phyloP scores from a whole-genome alignment of 2,797 vertebrate genomes.

The Oryzias dopingdopingensis region DNA sequence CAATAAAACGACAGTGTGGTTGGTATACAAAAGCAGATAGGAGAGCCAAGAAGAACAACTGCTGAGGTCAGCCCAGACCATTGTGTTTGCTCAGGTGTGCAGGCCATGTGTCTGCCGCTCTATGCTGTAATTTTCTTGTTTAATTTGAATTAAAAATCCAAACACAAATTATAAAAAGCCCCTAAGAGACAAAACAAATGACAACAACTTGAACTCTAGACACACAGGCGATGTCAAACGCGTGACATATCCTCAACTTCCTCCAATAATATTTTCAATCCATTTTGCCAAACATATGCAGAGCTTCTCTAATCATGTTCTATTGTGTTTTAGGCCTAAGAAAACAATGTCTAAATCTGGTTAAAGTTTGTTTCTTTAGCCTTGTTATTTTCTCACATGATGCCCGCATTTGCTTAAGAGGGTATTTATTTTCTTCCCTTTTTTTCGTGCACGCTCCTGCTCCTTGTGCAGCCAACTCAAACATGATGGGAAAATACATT shows the following conservation, averaged over 20 bases:
- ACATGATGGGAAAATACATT: slow-evolving; percentile 66
- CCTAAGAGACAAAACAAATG: slow-evolving; percentile 13
- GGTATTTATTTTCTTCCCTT: slow-evolving; percentile 55
- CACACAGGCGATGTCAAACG: slow-evolving; percentile 17
- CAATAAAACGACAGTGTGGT: background rate
- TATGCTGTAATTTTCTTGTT: slow-evolving; percentile 2
- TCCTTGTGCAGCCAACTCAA: slow-evolving; percentile 60
- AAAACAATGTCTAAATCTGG: slow-evolving; percentile 63
- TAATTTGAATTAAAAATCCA: slow-evolving; percentile 27
- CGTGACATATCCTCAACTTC: slow-evolving; percentile 42
- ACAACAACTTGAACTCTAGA: slow-evolving; percentile 10
- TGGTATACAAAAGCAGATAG: background rate
- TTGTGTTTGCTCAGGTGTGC: slow-evolving; percentile 43
- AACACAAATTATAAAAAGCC: slow-evolving; percentile 2
- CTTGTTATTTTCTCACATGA: slow-evolving; percentile 49
- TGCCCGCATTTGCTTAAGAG: slow-evolving; percentile 52
- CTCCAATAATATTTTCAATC: slow-evolving; percentile 54
- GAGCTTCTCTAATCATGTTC: slow-evolving; percentile 54
- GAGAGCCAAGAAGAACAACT: background rate
- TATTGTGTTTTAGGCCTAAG: slow-evolving; percentile 53
- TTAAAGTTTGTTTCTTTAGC: slow-evolving; percentile 71
- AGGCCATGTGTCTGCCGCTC: background rate
- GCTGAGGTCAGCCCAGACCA: too few relatives aligned
- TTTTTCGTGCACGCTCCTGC: slow-evolving; percentile 46
- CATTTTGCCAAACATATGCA: slow-evolving; percentile 46